These are phyloP conservation scores for Aphodius granarius DNA, from an alignment of 2,888 invertebrate species.

Conservation along the genomic window DNA sequence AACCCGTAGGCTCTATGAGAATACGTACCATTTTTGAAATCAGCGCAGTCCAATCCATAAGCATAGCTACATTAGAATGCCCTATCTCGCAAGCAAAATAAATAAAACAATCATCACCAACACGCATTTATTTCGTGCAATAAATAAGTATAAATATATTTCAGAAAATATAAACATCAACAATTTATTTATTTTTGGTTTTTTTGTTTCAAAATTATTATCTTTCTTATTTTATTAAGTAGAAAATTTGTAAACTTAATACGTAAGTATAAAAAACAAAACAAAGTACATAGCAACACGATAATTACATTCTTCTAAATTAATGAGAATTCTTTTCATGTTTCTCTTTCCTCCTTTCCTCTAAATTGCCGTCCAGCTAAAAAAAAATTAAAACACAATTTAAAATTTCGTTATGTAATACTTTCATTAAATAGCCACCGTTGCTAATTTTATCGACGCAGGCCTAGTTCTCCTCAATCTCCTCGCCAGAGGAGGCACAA, in stretches of 20 bases:
- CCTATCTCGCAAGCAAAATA: not conserved
- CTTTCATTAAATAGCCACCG: not conserved
- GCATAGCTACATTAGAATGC: too few species aligned
- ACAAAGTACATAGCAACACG: not conserved
- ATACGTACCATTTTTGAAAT: too few species aligned
- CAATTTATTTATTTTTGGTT: not conserved
- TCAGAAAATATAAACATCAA: not conserved
- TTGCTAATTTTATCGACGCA: not conserved
- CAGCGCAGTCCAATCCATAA: too few species aligned
- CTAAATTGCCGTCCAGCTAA: not conserved
- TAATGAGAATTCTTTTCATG: not conserved
- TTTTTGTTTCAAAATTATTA: not conserved
- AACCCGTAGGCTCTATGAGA: too few species aligned
- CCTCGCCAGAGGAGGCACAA: slow-evolving; percentile 21
- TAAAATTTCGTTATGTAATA: not conserved
- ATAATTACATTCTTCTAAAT: not conserved
- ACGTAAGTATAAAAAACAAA: too few species aligned
- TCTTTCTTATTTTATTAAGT: not conserved
- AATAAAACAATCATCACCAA: not conserved
- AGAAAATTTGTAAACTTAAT: not conserved
- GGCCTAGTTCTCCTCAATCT: slow-evolving; percentile 4
- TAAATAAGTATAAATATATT: not conserved
- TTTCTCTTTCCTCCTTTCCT: not conserved
- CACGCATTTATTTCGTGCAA: not conserved
- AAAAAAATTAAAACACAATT: not conserved